Evolutionary conservation across 2,888 invertebrate genomes (phyloP), one percentile per base, ranked within the genome.

Genomic region (Tenthredo notha): DNA sequence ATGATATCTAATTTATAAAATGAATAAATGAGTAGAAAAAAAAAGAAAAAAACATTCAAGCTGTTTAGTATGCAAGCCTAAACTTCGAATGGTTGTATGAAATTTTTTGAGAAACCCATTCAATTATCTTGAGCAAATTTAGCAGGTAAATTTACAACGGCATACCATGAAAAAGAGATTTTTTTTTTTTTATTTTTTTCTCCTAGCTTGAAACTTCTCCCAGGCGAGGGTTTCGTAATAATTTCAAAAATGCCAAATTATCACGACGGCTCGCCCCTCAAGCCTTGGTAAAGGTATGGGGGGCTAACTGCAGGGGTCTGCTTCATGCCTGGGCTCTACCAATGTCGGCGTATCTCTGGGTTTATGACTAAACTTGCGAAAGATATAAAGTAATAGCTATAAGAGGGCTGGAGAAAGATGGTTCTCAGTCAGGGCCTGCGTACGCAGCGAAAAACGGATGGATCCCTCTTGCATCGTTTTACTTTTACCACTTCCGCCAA

Each of bases 341-440:
- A 67, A 70, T 83, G 83, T 83, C 83, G 83, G 83, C 83, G 65
- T 85, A 84, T 85, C 85, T 85, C 85, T 72, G 77, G 87, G 85
- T 87, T 87, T 86, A 87, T 85, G 87, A 86, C 86, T 85, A 84
- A 87, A 87, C 87, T 87, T 65, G 86, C 67, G 54, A 84, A 84
- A 87, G 85, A 86, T 87, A 86, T 86, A 87, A 86, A 86, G 85
- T 86, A 77, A 84, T 77, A 85, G 85, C 50, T 70, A 65, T 67
- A 50, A 70, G 83, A 65, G 83, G 80, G 80, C 58, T 80, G 80
- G 29, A 80, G 80, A 80, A 61, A 80, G 80, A 61, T 61, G 80
- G 80, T 80, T 80, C 61, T 61, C 72, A 74, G 72, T 74, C 74
- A 74, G 43, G 40, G 18, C n/a, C 75, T 80, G 80, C 40, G 58